Evolutionary conservation across 1,140 invertebrate species (phyloP).

Genomic region (Drosophila busckii): DNA sequence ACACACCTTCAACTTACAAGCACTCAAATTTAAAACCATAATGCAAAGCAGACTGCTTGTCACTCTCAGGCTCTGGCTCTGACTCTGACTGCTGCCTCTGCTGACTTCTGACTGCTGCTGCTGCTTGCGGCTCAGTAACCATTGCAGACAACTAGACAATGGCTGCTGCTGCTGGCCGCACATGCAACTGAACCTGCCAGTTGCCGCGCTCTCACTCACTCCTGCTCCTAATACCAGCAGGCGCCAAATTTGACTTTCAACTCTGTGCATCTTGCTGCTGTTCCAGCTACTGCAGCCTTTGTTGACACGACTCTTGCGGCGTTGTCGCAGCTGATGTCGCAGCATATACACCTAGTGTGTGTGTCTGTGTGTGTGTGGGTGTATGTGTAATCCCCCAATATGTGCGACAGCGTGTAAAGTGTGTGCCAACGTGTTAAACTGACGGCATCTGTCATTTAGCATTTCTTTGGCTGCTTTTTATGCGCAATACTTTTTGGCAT

Average conservation of each 20-base stretch:
- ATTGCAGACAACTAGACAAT: constrained; percentile 13
- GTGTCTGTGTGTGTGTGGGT: background rate
- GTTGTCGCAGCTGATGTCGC: constrained; percentile 69
- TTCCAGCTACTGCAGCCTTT: constrained; percentile 41
- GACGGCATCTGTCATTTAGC: constrained; percentile 59
- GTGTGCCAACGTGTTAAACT: constrained; percentile 42
- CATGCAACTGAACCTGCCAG: background rate
- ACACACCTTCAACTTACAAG: constrained; percentile 4
- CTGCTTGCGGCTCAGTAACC: background rate
- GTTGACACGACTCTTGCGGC: constrained; percentile 69
- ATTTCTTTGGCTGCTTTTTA: constrained; percentile 41
- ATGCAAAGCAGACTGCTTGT: constrained; percentile 49
- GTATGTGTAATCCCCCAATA: constrained; percentile 9
- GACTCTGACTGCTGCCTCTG: constrained; percentile 1
- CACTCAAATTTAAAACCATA: constrained; percentile 54
- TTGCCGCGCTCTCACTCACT: background rate
- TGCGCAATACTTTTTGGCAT: constrained; percentile 49
- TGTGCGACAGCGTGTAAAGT: constrained; percentile 19
- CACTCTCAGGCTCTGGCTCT: constrained; percentile 34
- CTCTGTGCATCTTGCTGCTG: constrained; percentile 10
- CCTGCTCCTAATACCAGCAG: constrained; percentile 17
- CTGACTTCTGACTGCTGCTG: background rate
- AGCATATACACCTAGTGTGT: constrained; percentile 24
- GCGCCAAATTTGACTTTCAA: constrained; percentile 33
- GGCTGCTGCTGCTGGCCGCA: constrained; percentile 5